Base-by-base conservation (phyloP, 2,113 vertebrate species). In the Syngnathoides biaculeatus region DNA sequence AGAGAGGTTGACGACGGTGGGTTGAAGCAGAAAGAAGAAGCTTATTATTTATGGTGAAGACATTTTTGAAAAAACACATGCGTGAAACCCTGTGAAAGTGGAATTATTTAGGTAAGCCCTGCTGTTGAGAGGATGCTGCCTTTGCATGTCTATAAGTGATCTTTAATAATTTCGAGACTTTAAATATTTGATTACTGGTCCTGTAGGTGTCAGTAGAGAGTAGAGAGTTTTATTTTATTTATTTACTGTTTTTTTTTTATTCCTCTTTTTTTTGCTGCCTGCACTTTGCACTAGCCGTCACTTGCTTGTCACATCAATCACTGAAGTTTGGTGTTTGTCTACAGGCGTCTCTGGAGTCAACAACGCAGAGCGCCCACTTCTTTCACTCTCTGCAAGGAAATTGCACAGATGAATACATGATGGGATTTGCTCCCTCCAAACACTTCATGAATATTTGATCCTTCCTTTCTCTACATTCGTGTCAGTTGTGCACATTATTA, bases 181-280 rank as follows among this genome's bases (percentile, higher is more conserved):
- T 74, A 7, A 73, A 77, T 84, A 74, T 75, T 77, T 83, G 48
- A 73, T 48, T 19, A 42, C 19, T 60, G 64, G 26, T 77, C 85
- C 85, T 75, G 78, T 85, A 79, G 88, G 78, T 84, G 88, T 88
- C 85, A 89, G 82, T 83, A 85, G 79, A 84, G 84, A 84, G 80
- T 74, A 17, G 45, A 52, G 48, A 52, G 48, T 20, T 52, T 52
- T n/a, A n/a, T n/a, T n/a, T n/a, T n/a, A n/a, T n/a, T n/a, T n/a
- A n/a, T n/a, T n/a, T n/a, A n/a, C 9, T 22, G 0, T 3, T 22
- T 12, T 11, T 22, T 3, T 50, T 11, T 57, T 61, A 2, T 15
- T 24, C n/a, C 22, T n/a, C 14, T 48, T 42, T 3, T 59, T 48
- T 75, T 75, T 55, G 65, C 60, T 27, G 27, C 73, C 66, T 86